Evolutionary conservation across 2,797 vertebrate genomes (phyloP), one percentile per base, ranked within the genome.

Genomic region (Ambastaia sidthimunki): DNA sequence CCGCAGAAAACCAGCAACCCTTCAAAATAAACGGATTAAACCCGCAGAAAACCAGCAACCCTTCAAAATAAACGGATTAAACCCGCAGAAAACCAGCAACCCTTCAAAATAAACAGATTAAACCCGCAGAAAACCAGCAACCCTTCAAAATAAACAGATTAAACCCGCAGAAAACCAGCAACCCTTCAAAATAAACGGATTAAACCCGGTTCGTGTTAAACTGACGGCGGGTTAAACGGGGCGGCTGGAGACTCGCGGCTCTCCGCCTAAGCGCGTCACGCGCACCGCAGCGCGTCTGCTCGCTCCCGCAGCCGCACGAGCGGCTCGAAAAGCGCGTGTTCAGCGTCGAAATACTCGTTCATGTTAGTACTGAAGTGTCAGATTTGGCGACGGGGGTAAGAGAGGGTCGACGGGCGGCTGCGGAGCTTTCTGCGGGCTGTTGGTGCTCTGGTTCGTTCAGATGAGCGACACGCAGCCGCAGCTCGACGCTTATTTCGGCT

Each of bases 401-500:
- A 31, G 80, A 34, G 34, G 34, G 37, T 41, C 63, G 12, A 10
- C 19, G 10, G 19, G 19, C 76, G 57, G 25, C n/a, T 48, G 18
- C 48, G 47, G 11, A 34, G 54, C 41, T 2, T 12, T 60, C 23
- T 37, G 54, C 19, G 25, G 23, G 55, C 15, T 63, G 67, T 54
- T 47, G 71, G 18, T 57, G 90, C 91, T 90, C 92, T 91, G 91
- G 66, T 85, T 67, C 86, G 88, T 86, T 83, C 89, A 67, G 80
- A 84, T 84, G 85, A 86, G 91, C 84, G 70, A 72, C 13, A 82
- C 85, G 74, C 86, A 80, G 89, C 84, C 82, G 81, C 84, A 84
- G 80, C 88, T 89, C 90, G 89, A 92, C 91, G 91, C 93, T 92
- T 92, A 92, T 93, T 92, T 85, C 87, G 88, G 92, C 93, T 92